These are phyloP conservation scores for Pammene fasciana DNA, from an alignment of 2,888 invertebrate genomes.

Conservation along the genomic window DNA sequence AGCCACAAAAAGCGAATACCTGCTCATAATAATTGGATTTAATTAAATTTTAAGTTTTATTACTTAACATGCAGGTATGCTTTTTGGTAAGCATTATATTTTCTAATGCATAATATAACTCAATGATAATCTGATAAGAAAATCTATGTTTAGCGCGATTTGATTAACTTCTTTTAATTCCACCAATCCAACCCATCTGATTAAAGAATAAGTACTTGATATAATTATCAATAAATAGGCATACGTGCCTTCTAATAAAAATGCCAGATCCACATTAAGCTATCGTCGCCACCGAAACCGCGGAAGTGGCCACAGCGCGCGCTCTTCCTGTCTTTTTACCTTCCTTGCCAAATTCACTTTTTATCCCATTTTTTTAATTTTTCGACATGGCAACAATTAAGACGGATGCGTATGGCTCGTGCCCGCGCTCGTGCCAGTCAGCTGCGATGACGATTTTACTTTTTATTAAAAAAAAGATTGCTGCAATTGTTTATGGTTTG, in stretches of 20 bases:
- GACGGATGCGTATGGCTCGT: slow-evolving; percentile 72
- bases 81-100: no score
- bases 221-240: no score
- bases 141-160: no score
- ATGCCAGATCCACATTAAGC: slow-evolving; percentile 55
- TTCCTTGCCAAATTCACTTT: slow-evolving; percentile 73
- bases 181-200: no score
- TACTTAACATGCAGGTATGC: no score
- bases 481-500: slow-evolving; percentile 49
- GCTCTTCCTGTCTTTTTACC: slow-evolving; percentile 78
- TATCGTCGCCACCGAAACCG: slow-evolving; percentile 56
- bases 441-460: slow-evolving; percentile 64
- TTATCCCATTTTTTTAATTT: slow-evolving; percentile 67
- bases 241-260: not conserved
- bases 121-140: no score
- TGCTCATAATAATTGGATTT: not conserved
- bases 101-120: no score
- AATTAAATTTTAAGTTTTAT: not conserved
- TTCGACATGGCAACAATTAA: slow-evolving; percentile 60
- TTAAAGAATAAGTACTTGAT: no score
- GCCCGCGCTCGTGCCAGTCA: slow-evolving; percentile 58
- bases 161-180: no score
- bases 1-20: slow-evolving; percentile 19
- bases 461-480: slow-evolving; percentile 48
- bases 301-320: slow-evolving; percentile 78